Percentiles rank a stretch among this genome's conserved stretches.
Evolutionary conservation across 2,113 vertebrate species (phyloP).

Genomic region (Pogonocichla stellata): DNA sequence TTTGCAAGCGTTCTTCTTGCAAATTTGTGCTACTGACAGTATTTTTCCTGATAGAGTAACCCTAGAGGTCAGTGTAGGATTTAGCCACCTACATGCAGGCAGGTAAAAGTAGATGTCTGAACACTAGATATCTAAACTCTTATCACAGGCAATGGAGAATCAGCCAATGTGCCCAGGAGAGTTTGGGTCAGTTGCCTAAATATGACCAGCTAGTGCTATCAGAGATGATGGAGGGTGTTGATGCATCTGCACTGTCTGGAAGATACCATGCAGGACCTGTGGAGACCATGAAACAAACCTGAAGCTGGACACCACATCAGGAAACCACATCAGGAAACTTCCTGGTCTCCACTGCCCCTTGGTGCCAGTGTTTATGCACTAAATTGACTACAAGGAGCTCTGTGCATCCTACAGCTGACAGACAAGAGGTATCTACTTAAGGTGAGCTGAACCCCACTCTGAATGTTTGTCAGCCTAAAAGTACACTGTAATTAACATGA

Average conservation of each 20-base stretch:
- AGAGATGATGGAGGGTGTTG: background rate
- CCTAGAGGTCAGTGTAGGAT: background rate
- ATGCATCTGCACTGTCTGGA: background rate
- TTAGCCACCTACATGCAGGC: background rate
- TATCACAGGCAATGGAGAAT: background rate
- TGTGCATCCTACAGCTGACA: background rate
- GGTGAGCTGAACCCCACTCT: background rate
- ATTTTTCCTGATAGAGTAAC: background rate
- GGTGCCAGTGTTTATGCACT: background rate
- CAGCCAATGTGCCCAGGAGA: background rate
- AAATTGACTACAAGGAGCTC: background rate
- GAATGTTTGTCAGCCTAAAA: background rate
- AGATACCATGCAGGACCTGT: fast-evolving
- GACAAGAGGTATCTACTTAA: background rate
- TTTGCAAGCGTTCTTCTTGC: background rate
- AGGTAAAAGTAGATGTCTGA: background rate
- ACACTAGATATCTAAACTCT: background rate
- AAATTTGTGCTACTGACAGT: background rate
- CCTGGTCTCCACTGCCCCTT: background rate
- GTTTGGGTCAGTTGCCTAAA: background rate
- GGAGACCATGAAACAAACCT: background rate
- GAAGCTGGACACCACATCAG: background rate
- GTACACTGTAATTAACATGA: background rate
- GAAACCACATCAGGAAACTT: background rate
- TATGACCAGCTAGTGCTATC: background rate